Evolutionary conservation across 2,113 vertebrate genomes (phyloP).

Genomic region (Hippoglossus stenolepis): DNA sequence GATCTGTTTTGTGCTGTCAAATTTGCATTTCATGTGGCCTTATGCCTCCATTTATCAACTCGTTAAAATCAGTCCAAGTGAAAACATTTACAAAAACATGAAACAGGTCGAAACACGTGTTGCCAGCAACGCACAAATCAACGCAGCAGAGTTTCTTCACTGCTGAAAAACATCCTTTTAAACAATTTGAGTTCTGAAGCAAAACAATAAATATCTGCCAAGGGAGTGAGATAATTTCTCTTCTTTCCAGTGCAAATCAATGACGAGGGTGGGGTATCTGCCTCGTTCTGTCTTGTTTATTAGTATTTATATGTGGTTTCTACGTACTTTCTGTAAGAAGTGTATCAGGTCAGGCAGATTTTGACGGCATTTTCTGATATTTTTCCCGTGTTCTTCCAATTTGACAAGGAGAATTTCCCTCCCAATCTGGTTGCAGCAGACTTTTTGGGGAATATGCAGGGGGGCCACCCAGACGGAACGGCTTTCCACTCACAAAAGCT

Average conservation of each 20-base stretch:
- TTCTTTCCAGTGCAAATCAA: slow-evolving; percentile 25
- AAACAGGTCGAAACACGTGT: slow-evolving; percentile 1
- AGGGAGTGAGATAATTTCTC: slow-evolving; percentile 19
- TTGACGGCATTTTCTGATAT: background rate
- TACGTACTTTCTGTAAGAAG: slow-evolving; percentile 2
- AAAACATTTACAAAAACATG: slow-evolving; percentile 8
- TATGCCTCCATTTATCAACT: background rate
- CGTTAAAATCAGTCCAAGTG: background rate
- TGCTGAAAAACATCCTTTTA: slow-evolving; percentile 6
- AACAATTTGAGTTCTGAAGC: background rate
- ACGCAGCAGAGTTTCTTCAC: background rate
- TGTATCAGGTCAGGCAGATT: background rate
- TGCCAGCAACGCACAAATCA: slow-evolving; percentile 12
- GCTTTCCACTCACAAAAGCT: slow-evolving; percentile 13
- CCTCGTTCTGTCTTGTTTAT: slow-evolving; percentile 9
- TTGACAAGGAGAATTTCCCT: slow-evolving; percentile 1
- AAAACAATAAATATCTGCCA: slow-evolving; percentile 17
- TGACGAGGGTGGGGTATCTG: background rate
- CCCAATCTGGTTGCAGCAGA: background rate
- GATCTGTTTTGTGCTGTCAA: slow-evolving; percentile 10
- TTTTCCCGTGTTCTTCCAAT: background rate
- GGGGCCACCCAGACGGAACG: slow-evolving; percentile 12
- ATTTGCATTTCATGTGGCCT: slow-evolving; percentile 1
- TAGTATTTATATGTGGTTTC: slow-evolving; percentile 1
- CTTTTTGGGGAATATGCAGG: background rate